Conservation (phyloP, 2,113 vertebrate species). For the Neolamprologus ventralis region DNA sequence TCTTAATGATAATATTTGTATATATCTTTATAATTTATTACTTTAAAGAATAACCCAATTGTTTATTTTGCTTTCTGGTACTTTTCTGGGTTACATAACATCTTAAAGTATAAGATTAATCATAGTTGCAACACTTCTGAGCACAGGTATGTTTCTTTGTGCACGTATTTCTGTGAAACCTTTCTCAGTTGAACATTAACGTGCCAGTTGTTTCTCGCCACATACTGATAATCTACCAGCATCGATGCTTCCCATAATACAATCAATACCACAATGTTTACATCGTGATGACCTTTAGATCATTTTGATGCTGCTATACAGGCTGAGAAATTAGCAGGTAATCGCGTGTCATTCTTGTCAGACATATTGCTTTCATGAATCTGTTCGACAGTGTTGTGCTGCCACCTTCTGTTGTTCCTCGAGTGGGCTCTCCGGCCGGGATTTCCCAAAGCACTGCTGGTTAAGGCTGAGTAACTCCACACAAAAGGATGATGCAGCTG, state of each 20-base stretch:
- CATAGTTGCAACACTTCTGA: not conserved
- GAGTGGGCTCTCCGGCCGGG: not conserved
- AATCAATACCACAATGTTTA: conserved; percentile 23
- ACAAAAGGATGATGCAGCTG: not conserved
- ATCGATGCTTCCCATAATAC: not conserved
- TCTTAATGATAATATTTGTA: conserved; percentile 51
- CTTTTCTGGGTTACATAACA: conserved; percentile 22
- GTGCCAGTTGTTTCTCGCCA: not conserved
- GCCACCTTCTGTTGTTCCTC: not conserved
- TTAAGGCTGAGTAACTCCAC: not conserved
- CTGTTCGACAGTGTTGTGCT: not conserved
- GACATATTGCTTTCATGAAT: not conserved
- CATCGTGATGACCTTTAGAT: not conserved
- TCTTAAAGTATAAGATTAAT: not conserved
- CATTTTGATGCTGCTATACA: not conserved
- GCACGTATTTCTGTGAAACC: conserved; percentile 24
- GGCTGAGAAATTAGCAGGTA: not conserved
- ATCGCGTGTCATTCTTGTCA: not conserved
- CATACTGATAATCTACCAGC: not conserved
- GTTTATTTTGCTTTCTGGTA: conserved; percentile 24
- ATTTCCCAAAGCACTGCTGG: not conserved
- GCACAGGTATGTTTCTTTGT: not conserved
- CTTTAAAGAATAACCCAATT: conserved; percentile 34
- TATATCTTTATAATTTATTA: conserved; percentile 71
- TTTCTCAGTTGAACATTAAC: not conserved